These are phyloP conservation scores for Atherinosoma microstoma DNA, from an alignment of 2,797 vertebrate species.

Conservation along the genomic window DNA sequence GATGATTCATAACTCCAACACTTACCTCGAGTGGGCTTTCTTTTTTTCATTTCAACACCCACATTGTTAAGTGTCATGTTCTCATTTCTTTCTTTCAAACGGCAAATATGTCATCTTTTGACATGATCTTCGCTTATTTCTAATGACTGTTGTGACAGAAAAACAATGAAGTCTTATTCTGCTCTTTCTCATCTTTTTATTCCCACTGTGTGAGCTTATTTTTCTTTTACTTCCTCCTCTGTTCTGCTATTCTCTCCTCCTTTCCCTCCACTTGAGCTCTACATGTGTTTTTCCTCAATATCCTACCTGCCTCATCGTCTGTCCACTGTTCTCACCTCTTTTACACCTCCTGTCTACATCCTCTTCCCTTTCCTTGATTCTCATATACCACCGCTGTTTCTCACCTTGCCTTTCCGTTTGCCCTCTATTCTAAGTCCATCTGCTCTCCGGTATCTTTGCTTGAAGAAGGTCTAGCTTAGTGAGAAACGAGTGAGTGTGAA, in stretches of 20 bases:
- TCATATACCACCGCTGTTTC: constrained; percentile 44
- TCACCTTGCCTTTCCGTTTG: constrained; percentile 61
- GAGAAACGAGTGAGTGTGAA: constrained; percentile 15
- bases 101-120: constrained; percentile 30
- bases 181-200: background rate
- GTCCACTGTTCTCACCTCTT: constrained; percentile 50
- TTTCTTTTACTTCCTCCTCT: constrained; percentile 17
- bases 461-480: constrained; percentile 20
- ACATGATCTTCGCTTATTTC: constrained; percentile 29
- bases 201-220: constrained; percentile 2
- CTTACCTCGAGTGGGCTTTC: constrained; percentile 8
- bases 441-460: constrained; percentile 53
- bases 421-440: constrained; percentile 53
- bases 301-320: constrained; percentile 10
- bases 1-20: constrained; percentile 47
- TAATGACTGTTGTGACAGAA: constrained; percentile 25
- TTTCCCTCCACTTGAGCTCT: background rate
- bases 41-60: constrained; percentile 32
- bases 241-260: background rate
- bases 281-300: background rate
- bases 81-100: constrained; percentile 12
- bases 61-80: constrained; percentile 37
- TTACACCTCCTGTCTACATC: constrained; percentile 45
- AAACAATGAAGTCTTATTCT: constrained; percentile 6
- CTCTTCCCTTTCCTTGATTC: constrained; percentile 20